A percentile compares a stretch with the other conserved stretches of the same genome.
These are phyloP conservation scores for Hirtodrosophila histrioides DNA, from an alignment of 2,888 invertebrate species.

Conservation along the genomic window DNA sequence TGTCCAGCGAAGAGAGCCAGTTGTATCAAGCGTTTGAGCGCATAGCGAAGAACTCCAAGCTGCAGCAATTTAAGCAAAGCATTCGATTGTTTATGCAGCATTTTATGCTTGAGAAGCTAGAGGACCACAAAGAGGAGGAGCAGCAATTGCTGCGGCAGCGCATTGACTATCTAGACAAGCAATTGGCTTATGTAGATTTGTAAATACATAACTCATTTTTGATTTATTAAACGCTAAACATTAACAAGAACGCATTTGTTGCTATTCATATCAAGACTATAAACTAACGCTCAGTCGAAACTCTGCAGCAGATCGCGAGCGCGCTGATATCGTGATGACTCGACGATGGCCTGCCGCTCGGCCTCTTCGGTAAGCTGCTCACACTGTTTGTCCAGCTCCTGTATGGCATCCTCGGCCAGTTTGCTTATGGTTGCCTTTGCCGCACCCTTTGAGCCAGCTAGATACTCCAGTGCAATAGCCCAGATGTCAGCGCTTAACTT, in stretches of 20 bases:
- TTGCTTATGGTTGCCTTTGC: slow-evolving; percentile 87
- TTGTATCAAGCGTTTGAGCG: slow-evolving; percentile 88
- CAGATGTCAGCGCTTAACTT: slow-evolving; percentile 88
- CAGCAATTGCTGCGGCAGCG: slow-evolving; percentile 86
- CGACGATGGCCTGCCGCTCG: slow-evolving; percentile 58
- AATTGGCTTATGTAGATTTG: slow-evolving; percentile 85
- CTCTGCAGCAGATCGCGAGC: slow-evolving; percentile 82
- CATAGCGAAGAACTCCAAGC: slow-evolving; percentile 89
- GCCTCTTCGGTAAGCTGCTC: slow-evolving; percentile 60
- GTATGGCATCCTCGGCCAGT: slow-evolving; percentile 88
- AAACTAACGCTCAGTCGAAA: slow-evolving; percentile 66
- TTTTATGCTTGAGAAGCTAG: slow-evolving; percentile 88
- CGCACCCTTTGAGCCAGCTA: slow-evolving; percentile 88
- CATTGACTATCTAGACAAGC: slow-evolving; percentile 88
- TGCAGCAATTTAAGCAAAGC: slow-evolving; percentile 93
- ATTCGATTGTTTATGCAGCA: slow-evolving; percentile 93
- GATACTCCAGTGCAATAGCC: slow-evolving; percentile 89
- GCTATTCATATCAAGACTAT: slow-evolving; percentile 20
- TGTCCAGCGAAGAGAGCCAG: slow-evolving; percentile 87
- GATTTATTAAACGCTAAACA: slow-evolving; percentile 42
- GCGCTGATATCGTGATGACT: slow-evolving; percentile 80
- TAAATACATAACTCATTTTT: slow-evolving; percentile 38
- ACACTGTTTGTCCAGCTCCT: slow-evolving; percentile 85
- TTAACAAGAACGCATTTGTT: slow-evolving; percentile 49
- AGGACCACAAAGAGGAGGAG: slow-evolving; percentile 83